Evolutionary conservation across 2,113 vertebrate genomes (phyloP).

Genomic region (Leptodactylus fuscus): DNA sequence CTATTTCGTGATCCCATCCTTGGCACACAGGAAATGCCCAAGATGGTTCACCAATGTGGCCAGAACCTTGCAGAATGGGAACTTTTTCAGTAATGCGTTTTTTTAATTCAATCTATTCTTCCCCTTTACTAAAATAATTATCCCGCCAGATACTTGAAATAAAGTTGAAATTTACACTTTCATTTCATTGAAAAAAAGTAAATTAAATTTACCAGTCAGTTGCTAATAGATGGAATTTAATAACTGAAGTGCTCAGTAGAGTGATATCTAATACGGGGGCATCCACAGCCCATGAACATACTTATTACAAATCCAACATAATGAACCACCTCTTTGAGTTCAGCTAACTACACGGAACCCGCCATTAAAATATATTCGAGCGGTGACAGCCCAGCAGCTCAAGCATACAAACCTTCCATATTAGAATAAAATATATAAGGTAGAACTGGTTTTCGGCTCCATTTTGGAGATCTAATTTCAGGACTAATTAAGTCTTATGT

Average conservation of each 20-base stretch:
- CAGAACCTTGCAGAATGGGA: too few relatives aligned
- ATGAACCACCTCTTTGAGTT: not conserved
- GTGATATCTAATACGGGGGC: not conserved
- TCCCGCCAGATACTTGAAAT: too few relatives aligned
- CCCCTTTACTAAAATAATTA: too few relatives aligned
- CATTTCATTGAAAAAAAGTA: not conserved
- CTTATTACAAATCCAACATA: not conserved
- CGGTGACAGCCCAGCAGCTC: not conserved
- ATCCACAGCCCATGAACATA: not conserved
- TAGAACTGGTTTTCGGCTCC: not conserved
- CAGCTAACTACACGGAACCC: not conserved
- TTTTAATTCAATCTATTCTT: too few relatives aligned
- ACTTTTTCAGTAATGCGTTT: too few relatives aligned
- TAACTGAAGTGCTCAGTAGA: not conserved
- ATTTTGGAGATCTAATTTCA: not conserved
- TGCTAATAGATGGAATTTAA: not conserved
- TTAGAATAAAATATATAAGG: not conserved
- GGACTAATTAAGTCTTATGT: constrained; percentile 6
- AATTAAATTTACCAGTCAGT: not conserved
- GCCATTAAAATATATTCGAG: not conserved
- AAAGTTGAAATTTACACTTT: not conserved
- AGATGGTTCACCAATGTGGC: too few relatives aligned
- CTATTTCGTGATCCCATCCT: too few relatives aligned
- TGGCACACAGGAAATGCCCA: too few relatives aligned
- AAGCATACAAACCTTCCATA: not conserved